Percentiles rank a stretch among this genome's conserved stretches.
These are phyloP conservation scores for Cariama cristata DNA, from an alignment of 2,113 vertebrate genomes.

Conservation along the genomic window DNA sequence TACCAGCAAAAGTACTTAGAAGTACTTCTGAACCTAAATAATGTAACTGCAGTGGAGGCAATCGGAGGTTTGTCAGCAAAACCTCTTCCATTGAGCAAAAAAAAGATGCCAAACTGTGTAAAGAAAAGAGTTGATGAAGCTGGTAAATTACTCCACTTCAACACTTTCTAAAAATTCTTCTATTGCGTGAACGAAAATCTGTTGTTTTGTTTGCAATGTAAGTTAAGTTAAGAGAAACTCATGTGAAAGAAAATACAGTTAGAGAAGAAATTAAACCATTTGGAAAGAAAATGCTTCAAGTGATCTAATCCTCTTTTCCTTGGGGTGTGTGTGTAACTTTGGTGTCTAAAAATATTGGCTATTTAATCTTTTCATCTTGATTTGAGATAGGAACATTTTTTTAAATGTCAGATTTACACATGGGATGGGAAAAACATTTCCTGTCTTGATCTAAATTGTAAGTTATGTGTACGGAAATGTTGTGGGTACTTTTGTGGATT, in stretches of 20 bases:
- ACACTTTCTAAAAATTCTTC: not conserved
- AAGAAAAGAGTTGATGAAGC: not conserved
- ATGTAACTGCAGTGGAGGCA: not conserved
- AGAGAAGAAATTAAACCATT: not conserved
- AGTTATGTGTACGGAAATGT: constrained; percentile 12
- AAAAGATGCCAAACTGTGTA: not conserved
- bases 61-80: not conserved
- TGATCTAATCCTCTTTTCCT: not conserved
- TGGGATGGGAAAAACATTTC: constrained; percentile 58
- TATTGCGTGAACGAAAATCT: not conserved
- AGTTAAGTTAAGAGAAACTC: not conserved
- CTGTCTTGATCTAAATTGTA: constrained; percentile 41
- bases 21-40: not conserved
- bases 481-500: constrained; percentile 52
- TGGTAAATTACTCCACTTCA: not conserved
- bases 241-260: not conserved
- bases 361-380: constrained; percentile 30
- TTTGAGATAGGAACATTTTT: constrained; percentile 17
- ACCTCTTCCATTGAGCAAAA: not conserved
- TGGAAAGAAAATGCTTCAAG: not conserved
- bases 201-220: not conserved
- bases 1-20: not conserved
- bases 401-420: constrained; percentile 36
- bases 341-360: constrained; percentile 8
- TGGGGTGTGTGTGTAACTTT: not conserved